phyloP scores from a whole-genome alignment of 2,797 vertebrate species.

The Hyperoplus immaculatus region DNA sequence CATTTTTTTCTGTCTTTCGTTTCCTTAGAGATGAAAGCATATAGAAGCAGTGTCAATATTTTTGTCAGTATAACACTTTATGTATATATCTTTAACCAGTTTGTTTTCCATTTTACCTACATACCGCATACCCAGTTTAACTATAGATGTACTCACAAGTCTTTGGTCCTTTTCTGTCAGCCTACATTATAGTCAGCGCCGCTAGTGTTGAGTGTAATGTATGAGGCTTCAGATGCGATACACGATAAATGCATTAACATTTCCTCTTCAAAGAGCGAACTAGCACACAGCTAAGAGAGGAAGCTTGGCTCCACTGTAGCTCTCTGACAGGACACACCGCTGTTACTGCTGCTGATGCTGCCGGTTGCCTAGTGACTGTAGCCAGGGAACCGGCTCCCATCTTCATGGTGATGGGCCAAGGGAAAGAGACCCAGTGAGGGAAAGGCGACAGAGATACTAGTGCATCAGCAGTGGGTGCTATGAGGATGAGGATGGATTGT shows the following conservation, averaged over 20 bases:
- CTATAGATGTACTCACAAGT: not conserved
- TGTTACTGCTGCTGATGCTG: constrained; percentile 71
- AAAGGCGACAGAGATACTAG: constrained; percentile 68
- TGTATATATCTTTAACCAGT: not conserved
- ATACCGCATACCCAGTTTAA: constrained; percentile 2
- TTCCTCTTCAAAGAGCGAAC: constrained; percentile 55
- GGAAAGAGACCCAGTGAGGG: constrained; percentile 70
- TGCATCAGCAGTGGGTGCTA: constrained; percentile 67
- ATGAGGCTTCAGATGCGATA: constrained; percentile 48
- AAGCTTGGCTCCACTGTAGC: constrained; percentile 42
- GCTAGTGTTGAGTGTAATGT: constrained; percentile 9
- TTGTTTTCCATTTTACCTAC: not conserved
- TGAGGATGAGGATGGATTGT: constrained; percentile 44
- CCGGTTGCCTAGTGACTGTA: constrained; percentile 83
- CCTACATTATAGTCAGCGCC: constrained; percentile 36
- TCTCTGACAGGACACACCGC: constrained; percentile 71
- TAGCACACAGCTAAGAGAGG: constrained; percentile 43
- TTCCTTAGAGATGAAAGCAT: not conserved
- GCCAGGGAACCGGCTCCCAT: constrained; percentile 77
- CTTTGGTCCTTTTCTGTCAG: constrained; percentile 18
- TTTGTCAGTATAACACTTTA: not conserved
- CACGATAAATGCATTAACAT: constrained; percentile 56
- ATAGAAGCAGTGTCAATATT: not conserved
- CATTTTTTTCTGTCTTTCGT: not conserved
- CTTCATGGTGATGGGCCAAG: constrained; percentile 80